A percentile compares a stretch with the other conserved stretches of the same genome.
Evolutionary conservation across 2,888 invertebrate species (phyloP).

Genomic region (Tipula unca): DNA sequence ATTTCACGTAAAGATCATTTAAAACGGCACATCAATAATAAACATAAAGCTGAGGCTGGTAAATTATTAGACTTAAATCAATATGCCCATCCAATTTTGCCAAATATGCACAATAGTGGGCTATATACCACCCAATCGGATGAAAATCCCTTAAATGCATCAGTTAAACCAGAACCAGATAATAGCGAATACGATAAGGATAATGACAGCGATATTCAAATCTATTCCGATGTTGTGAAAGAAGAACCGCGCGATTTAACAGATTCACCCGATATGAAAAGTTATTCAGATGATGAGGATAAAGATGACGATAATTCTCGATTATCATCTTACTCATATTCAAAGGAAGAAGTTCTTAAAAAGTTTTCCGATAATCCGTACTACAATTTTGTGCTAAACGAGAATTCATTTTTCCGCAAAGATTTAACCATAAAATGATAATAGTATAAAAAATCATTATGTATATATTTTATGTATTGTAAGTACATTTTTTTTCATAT

Average conservation of each 20-base stretch:
- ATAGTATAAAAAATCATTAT: not conserved
- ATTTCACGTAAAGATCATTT: constrained; percentile 16
- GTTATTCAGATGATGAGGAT: not conserved
- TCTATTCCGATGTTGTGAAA: not conserved
- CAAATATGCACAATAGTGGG: not conserved
- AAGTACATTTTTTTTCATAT: not conserved
- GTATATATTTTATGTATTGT: not conserved
- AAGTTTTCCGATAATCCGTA: not conserved
- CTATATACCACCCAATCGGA: not conserved
- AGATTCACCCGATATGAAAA: not conserved
- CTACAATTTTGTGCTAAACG: not conserved
- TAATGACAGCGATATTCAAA: not conserved
- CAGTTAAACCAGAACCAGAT: not conserved
- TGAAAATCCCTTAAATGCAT: not conserved
- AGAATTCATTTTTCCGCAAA: not conserved
- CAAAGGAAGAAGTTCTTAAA: not conserved
- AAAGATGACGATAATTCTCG: not conserved
- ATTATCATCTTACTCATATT: not conserved
- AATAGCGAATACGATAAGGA: not conserved
- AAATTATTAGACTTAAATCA: not conserved
- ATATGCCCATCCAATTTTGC: not conserved
- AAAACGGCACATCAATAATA: not conserved
- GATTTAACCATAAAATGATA: not conserved
- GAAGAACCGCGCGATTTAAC: not conserved
- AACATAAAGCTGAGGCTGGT: not conserved